phyloP scores from a whole-genome alignment of 1,140 invertebrate species.

The Dinoponera quadriceps region DNA sequence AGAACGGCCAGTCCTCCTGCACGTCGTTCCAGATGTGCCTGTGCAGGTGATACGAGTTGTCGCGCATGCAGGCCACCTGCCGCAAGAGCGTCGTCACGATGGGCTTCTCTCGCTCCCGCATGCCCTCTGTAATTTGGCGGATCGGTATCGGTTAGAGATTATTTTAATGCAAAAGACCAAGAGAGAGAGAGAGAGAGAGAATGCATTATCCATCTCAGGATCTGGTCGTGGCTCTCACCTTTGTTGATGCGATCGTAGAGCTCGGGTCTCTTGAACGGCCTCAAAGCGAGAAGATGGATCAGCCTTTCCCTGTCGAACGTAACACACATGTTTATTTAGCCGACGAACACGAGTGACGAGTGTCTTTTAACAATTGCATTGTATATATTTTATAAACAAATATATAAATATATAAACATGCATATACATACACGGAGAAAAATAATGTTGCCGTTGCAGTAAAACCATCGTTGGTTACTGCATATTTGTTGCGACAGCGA shows the following conservation, averaged over 20 bases:
- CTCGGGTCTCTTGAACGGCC: constrained; percentile 97
- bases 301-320: constrained; percentile 92
- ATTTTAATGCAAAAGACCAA: background rate
- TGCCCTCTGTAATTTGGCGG: constrained; percentile 89
- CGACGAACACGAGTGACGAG: too few species aligned
- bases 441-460: too few species aligned
- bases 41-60: constrained; percentile 95
- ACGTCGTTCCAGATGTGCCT: constrained; percentile 96
- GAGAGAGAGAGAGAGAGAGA: background rate
- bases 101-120: constrained; percentile 93
- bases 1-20: constrained; percentile 97
- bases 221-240: constrained; percentile 86
- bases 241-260: constrained; percentile 91
- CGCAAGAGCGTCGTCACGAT: constrained; percentile 91
- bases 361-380: too few species aligned
- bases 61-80: constrained; percentile 92
- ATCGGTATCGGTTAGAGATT: background rate
- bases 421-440: too few species aligned
- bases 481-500: too few species aligned
- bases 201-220: background rate
- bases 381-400: too few species aligned
- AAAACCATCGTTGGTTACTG: too few species aligned
- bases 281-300: constrained; percentile 96
- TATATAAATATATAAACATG: too few species aligned
- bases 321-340: constrained; percentile 25